Base-by-base conservation (phyloP, 1,140 invertebrate species). In the Hyphantria cunea region DNA sequence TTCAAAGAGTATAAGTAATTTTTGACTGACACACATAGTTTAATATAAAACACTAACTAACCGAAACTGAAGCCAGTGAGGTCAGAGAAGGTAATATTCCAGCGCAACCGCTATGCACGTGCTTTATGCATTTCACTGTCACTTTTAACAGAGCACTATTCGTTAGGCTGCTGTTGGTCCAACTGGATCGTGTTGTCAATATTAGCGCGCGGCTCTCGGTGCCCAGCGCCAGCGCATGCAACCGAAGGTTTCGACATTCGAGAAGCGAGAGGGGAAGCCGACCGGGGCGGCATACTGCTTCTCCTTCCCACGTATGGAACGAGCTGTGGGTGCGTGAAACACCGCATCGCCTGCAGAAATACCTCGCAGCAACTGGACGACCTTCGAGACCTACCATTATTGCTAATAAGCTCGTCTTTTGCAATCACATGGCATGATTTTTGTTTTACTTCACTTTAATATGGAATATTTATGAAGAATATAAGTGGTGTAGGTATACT, bases 381-480 rank as follows among this genome's bases (percentile, higher is more conserved):
- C 86, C 86, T 89, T 86, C 82, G 78, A 72, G 68, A 68, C 75
- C 73, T 72, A 82, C 78, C 75, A 81, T 84, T 86, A 84, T 86
- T 85, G 82, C 82, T 85, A 80, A 80, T 82, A 85, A 81, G 72
- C 72, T 76, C 62, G 68, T 73, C 61, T 88, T 86, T 86, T 82
- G 81, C 82, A 88, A 87, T 80, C 71, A 59, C 49, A 62, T 56
- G 53, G 54, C 63, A 68, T 68, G 51, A 73, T 71, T 72, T 75
- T 76, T 66, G 70, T 78, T 58, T 34, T 32, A 32, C 11, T 48
- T 48, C 37, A 48, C 15, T 37, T 48, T 47, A 13, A 58, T 32
- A 48, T 48, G 44, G 44, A 58, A 58, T 58, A 58, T 48, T 58
- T 58, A 25, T 47, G 14, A 48, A n/a, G 54, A n/a, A 45, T 25